These are phyloP conservation scores for Lasioglossum malachurum DNA, from an alignment of 2,888 invertebrate species.

Conservation along the genomic window DNA sequence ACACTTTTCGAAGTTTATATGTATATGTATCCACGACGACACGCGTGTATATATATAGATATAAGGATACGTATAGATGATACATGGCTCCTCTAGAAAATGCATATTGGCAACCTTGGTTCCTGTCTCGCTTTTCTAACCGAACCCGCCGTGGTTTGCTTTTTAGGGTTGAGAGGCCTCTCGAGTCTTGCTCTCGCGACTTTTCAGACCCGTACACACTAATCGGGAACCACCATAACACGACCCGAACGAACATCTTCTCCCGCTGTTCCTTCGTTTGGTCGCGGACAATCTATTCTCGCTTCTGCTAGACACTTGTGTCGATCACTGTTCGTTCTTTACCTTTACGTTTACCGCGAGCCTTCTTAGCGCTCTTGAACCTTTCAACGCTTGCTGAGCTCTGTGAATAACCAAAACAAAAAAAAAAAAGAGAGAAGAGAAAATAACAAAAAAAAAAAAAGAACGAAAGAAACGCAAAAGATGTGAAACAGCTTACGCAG, in stretches of 20 bases:
- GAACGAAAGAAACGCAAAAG: neutral
- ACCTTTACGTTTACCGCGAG: neutral
- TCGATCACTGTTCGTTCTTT: neutral
- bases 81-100: constrained; percentile 66
- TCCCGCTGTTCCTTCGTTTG: constrained; percentile 6
- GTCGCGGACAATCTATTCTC: neutral
- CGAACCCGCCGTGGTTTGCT: constrained; percentile 79
- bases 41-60: constrained; percentile 13
- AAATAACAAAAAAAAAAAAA: neutral
- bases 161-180: constrained; percentile 67
- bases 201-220: neutral
- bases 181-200: constrained; percentile 18
- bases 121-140: constrained; percentile 83
- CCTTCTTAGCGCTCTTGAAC: neutral
- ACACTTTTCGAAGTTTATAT: constrained; percentile 12
- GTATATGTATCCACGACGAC: constrained; percentile 2
- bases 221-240: too few species aligned
- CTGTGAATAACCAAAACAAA: neutral
- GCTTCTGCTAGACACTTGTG: neutral
- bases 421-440: neutral
- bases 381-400: constrained; percentile 1
- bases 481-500: constrained; percentile 46
- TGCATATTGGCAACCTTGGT: constrained; percentile 83
- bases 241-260: neutral
- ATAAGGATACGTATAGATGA: constrained; percentile 33